Conservation (phyloP, 1,140 invertebrate genomes). For the Drosophila ohnishii region DNA sequence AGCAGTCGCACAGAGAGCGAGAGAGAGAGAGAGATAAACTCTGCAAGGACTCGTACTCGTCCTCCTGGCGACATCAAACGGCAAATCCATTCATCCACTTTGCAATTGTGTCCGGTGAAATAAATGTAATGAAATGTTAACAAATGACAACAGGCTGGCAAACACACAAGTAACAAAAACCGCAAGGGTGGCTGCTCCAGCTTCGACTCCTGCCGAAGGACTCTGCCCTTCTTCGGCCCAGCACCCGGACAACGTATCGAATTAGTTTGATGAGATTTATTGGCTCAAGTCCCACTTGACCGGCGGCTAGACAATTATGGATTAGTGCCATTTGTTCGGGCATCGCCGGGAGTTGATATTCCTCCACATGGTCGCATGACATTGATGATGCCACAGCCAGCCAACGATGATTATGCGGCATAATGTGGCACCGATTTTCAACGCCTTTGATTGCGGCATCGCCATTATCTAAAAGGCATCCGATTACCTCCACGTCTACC, state of each 20-base stretch:
- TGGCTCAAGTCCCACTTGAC: slow-evolving; percentile 81
- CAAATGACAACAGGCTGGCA: slow-evolving; percentile 81
- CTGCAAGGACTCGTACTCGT: slow-evolving; percentile 1
- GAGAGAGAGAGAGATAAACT: slow-evolving; percentile 9
- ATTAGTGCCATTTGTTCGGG: slow-evolving; percentile 80
- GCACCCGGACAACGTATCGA: slow-evolving; percentile 59
- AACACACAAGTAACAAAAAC: slow-evolving; percentile 78
- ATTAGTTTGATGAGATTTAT: slow-evolving; percentile 82
- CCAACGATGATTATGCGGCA: slow-evolving; percentile 58
- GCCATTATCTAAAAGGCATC: slow-evolving; percentile 71
- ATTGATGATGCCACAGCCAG: slow-evolving; percentile 27
- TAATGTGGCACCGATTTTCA: slow-evolving; percentile 71
- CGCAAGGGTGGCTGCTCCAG: slow-evolving; percentile 63
- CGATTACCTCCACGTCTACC: slow-evolving; percentile 56
- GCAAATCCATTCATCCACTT: slow-evolving; percentile 79
- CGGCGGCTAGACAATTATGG: slow-evolving; percentile 79
- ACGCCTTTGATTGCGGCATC: slow-evolving; percentile 49
- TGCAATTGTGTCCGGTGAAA: slow-evolving; percentile 78
- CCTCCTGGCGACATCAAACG: slow-evolving; percentile 71
- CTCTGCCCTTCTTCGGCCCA: slow-evolving; percentile 8
- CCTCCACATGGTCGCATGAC: slow-evolving; percentile 48
- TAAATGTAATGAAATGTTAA: slow-evolving; percentile 83
- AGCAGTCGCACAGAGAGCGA: slow-evolving; percentile 43
- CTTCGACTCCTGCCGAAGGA: neutral
- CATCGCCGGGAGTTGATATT: slow-evolving; percentile 47